These are phyloP conservation scores for Neoseiulus cucumeris DNA, from an alignment of 1,140 invertebrate species.

Conservation along the genomic window DNA sequence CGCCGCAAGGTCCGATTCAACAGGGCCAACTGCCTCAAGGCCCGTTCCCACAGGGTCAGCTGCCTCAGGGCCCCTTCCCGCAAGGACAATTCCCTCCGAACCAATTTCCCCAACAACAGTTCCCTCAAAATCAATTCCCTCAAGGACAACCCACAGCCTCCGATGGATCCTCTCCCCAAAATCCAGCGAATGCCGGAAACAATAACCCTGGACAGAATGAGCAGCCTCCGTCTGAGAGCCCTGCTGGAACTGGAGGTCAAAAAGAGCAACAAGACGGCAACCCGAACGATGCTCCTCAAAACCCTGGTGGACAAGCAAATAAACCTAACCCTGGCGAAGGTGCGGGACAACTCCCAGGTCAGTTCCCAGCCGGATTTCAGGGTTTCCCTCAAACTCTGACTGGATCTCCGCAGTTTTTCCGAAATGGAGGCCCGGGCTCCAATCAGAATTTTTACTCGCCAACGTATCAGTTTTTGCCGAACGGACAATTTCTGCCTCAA, in stretches of 20 bases:
- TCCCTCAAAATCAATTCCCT: background rate
- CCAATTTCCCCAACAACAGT: background rate
- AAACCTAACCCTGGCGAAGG: too few relatives aligned
- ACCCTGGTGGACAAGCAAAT: too few relatives aligned
- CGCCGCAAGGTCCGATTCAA: background rate
- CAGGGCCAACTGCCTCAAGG: background rate
- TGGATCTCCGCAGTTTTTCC: too few relatives aligned
- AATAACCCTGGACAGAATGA: too few relatives aligned
- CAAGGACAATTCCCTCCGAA: background rate
- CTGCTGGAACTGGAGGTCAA: too few relatives aligned
- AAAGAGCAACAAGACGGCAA: too few relatives aligned
- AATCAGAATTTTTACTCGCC: too few relatives aligned
- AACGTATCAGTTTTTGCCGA: too few relatives aligned
- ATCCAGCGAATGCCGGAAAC: too few relatives aligned
- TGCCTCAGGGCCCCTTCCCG: background rate
- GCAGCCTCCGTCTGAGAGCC: too few relatives aligned
- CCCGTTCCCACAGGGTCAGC: background rate
- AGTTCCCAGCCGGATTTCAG: background rate
- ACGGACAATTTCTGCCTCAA: background rate
- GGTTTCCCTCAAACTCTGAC: background rate
- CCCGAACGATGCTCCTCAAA: too few relatives aligned
- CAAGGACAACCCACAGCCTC: background rate
- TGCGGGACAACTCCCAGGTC: background rate
- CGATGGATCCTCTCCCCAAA: background rate
- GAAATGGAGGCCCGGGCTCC: too few relatives aligned